These are phyloP conservation scores for Ophion ventricosus DNA, from an alignment of 2,888 invertebrate species.

Conservation along the genomic window DNA sequence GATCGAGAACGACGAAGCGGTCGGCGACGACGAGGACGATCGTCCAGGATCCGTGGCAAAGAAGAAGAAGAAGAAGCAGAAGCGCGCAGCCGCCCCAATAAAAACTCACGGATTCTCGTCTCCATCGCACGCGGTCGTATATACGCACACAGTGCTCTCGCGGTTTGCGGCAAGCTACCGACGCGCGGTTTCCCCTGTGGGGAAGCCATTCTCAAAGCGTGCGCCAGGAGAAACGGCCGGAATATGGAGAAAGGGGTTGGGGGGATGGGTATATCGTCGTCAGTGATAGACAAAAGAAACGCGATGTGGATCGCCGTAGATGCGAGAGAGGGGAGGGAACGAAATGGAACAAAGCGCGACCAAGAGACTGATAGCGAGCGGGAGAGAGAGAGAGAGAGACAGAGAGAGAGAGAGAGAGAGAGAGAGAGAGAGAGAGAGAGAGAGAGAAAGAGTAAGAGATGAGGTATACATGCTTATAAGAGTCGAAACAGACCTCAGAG, in stretches of 20 bases:
- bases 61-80: conserved; percentile 61
- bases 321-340: conserved; percentile 23
- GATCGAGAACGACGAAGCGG: conserved; percentile 36
- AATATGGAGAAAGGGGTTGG: conserved; percentile 49
- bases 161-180: conserved; percentile 51
- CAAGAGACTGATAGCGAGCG: background rate
- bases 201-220: conserved; percentile 48
- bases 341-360: conserved; percentile 46
- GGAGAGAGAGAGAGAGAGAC: conserved; percentile 32
- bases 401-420: too few species aligned
- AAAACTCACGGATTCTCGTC: conserved; percentile 77
- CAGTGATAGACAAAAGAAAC: conserved; percentile 58
- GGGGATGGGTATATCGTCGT: conserved; percentile 51
- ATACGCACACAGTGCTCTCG: conserved; percentile 50
- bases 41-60: conserved; percentile 52
- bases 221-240: conserved; percentile 52
- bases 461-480: conserved; percentile 16
- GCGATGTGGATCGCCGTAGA: conserved; percentile 48
- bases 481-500: conserved; percentile 36
- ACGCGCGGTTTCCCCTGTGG: conserved; percentile 57
- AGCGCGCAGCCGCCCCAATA: conserved; percentile 80
- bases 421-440: conserved; percentile 1
- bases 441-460: background rate
- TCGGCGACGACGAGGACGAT: conserved; percentile 31
- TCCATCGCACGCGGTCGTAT: conserved; percentile 64